These are phyloP conservation scores for Catharus fuscescens DNA, from an alignment of 2,113 vertebrate genomes.

Conservation along the genomic window DNA sequence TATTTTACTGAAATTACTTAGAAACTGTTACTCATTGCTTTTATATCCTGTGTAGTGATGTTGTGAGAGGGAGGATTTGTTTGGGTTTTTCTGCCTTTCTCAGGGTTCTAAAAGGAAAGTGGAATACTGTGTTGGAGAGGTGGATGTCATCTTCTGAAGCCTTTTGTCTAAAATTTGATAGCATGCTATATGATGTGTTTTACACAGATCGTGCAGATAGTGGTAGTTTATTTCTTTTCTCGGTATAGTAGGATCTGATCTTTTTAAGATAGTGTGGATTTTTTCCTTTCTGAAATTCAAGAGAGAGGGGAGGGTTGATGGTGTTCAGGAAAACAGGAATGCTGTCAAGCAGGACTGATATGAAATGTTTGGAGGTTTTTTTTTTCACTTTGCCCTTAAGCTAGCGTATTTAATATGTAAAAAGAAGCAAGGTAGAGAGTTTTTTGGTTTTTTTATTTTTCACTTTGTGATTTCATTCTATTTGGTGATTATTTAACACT, in stretches of 20 bases:
- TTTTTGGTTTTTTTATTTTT: neutral
- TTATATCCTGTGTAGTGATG: neutral
- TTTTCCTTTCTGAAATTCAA: neutral
- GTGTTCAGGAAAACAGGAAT: neutral
- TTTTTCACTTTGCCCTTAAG: neutral
- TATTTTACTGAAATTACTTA: neutral
- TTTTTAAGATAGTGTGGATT: neutral
- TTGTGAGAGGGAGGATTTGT: neutral
- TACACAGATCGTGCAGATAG: neutral
- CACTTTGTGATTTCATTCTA: neutral
- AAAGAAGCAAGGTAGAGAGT: neutral
- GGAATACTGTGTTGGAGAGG: neutral
- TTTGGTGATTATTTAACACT: neutral
- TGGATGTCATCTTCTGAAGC: neutral
- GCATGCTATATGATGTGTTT: neutral
- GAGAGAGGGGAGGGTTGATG: accelerated
- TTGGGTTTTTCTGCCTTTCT: neutral
- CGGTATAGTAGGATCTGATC: neutral
- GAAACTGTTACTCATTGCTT: neutral
- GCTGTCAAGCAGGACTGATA: neutral
- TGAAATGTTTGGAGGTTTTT: neutral
- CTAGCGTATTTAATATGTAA: neutral
- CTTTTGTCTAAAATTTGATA: neutral
- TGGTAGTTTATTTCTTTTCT: neutral
- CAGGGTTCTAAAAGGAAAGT: neutral